Evolutionary conservation across 1,140 invertebrate genomes (phyloP), one percentile per base, ranked within the genome.

Genomic region (Drosophila erecta): DNA sequence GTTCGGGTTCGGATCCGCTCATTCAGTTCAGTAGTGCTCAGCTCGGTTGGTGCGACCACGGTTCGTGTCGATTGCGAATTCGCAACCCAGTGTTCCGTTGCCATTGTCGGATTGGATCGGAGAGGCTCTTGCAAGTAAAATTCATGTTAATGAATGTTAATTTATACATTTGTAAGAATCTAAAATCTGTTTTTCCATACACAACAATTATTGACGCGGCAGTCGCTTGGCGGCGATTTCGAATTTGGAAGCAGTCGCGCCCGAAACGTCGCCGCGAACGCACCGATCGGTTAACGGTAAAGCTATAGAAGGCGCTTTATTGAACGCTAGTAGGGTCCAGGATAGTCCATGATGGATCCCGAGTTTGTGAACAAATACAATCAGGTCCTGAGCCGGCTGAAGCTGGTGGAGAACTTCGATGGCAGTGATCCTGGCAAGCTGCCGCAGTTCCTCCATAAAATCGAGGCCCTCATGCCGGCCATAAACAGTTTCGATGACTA

Each of bases 91-190:
- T 37, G 37, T 43, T 56, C 24, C 56, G 56, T 59, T 37, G 41
- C 14, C 59, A 38, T 33, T 60, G 57, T 64, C 60, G 59, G 41
- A 20, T 17, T 27, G 57, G 44, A 27, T 60, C 15, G 58, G 46
- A 30, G 35, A 33, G 67, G 49, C 35, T 46, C 71, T 75, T 75
- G 77, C 59, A 69, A 72, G 76, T 67, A 79, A 76, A 89, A 74
- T 85, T 89, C 84, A 89, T 84, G 84, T 89, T 89, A 89, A 89
- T 89, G 64, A 84, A 89, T 89, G 84, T 89, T 89, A 89, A 89
- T 89, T 89, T 89, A 86, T 86, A 79, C 83, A 81, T 86, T 86
- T 78, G 78, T 86, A 86, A 86, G 81, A 86, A 86, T 81, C 81
- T 53, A 81, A 85, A 78, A 77, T 79, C 73, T 74, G 61, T 69